phyloP scores from a whole-genome alignment of 2,888 invertebrate species.

The Diloba caeruleocephala region DNA sequence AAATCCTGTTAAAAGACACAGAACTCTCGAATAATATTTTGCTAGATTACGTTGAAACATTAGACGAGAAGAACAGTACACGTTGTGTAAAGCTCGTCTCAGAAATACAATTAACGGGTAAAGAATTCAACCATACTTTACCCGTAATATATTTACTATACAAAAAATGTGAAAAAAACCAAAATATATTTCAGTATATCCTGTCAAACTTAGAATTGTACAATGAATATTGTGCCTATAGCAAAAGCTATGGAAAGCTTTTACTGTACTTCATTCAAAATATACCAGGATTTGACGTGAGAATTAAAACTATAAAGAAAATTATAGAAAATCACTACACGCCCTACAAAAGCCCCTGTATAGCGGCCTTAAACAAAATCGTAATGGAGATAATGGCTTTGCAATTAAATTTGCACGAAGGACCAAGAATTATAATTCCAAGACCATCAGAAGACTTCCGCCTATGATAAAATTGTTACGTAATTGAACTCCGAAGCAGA shows the following conservation, averaged over 20 bases:
- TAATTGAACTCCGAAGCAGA: too few relatives aligned
- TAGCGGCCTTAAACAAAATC: slow-evolving; percentile 11
- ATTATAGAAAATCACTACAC: slow-evolving; percentile 23
- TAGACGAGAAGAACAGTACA: slow-evolving; percentile 14
- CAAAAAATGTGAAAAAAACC: slow-evolving; percentile 16
- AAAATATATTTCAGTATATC: slow-evolving; percentile 15
- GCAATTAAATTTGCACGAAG: slow-evolving; percentile 5
- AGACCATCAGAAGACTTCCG: slow-evolving; percentile 18
- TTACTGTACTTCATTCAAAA: slow-evolving; percentile 28
- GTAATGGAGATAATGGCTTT: slow-evolving; percentile 3
- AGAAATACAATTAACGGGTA: not conserved
- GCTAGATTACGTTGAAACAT: slow-evolving; percentile 25
- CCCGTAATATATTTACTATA: slow-evolving; percentile 19
- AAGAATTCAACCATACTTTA: slow-evolving; percentile 17
- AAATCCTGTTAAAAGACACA: slow-evolving; percentile 8
- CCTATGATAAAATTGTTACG: too few relatives aligned
- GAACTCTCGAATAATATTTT: slow-evolving; percentile 18
- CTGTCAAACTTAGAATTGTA: slow-evolving; percentile 3
- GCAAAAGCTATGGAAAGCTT: slow-evolving; percentile 22
- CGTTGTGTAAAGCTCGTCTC: slow-evolving; percentile 9
- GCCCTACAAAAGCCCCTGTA: slow-evolving; percentile 20
- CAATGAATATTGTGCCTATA: slow-evolving; percentile 12
- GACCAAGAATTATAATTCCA: slow-evolving; percentile 27
- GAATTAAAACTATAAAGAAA: slow-evolving; percentile 4
- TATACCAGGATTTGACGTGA: slow-evolving; percentile 15